Base-by-base conservation (phyloP, 2,888 invertebrate genomes). In the Unio pictorum region DNA sequence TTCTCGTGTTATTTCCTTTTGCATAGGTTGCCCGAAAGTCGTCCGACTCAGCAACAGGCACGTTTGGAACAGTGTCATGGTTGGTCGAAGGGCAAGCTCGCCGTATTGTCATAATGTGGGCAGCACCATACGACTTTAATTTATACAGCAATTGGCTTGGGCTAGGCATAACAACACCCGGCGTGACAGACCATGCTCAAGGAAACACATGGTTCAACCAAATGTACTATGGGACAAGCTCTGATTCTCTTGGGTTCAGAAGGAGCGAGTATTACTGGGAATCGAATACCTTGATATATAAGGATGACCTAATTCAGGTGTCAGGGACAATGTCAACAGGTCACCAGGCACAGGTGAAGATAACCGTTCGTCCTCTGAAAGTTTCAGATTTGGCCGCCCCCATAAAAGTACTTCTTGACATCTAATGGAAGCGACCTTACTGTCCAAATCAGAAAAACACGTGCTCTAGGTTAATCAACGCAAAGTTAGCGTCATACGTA, bases 91-190 rank as follows among this genome's bases (percentile, higher is more conserved):
- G 28, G 7, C n/a, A 57, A 5, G 45, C 8, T n/a, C 70, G 71
- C 6, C 64, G 72, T 6, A 34, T 71, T 23, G 71, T 74, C 28
- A 64, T 75, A 28, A 75, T 75, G 75, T 75, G 75, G 75, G 66
- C 68, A 1, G 72, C 68, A 6, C 75, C 75, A 1, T 75, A 64
- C 60, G 69, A 68, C 64, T 71, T 70, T 56, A 63, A 72, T 60
- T 62, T 64, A 30, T 59, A 70, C 66, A 70, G 60, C 58, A 75
- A 75, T 71, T 68, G 68, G 68, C 55, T 75, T 26, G 75, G 58
- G 34, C 64, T 75, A 2, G 75, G 75, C 1, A 15, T 75, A 20
- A 68, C 75, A 2, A 26, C 54, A 3, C 28, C 45, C 7, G 70
- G 64, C 2, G 26, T n/a, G 7, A 67, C 45, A 0, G 18, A 17